Percentiles rank a stretch among this genome's conserved stretches.
Conservation (phyloP, 1,140 invertebrate genomes). For the Holcopasites calliopsidis region DNA sequence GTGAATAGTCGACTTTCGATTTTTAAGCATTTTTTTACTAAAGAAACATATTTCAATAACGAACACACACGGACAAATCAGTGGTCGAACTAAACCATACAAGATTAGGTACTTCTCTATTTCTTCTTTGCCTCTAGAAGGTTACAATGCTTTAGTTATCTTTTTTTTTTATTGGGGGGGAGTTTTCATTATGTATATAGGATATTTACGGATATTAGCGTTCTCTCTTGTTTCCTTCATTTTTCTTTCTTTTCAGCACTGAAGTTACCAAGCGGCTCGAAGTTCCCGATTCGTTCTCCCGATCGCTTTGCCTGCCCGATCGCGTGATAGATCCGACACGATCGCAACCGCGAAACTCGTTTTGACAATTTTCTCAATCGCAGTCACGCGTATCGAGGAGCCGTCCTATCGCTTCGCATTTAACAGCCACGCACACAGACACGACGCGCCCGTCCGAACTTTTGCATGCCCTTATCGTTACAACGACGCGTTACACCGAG, state of each 20-base stretch:
- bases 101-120: conserved; percentile 74
- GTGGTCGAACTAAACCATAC: conserved; percentile 74
- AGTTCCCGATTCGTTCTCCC: conserved; percentile 39
- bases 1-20: conserved; percentile 19
- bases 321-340: conserved; percentile 45
- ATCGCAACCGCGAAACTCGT: conserved; percentile 48
- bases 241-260: conserved; percentile 54
- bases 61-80: conserved; percentile 77
- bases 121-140: conserved; percentile 71
- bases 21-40: conserved; percentile 73
- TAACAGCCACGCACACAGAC: conserved; percentile 27
- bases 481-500: conserved; percentile 22
- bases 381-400: conserved; percentile 48
- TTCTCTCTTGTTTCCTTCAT: conserved; percentile 48
- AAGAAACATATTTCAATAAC: conserved; percentile 76
- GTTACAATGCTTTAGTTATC: conserved; percentile 73
- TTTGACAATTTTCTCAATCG: conserved; percentile 15
- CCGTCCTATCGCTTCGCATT: conserved; percentile 54
- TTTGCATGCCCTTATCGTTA: conserved; percentile 14
- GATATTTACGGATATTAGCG: conserved; percentile 72
- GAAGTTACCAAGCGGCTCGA: conserved; percentile 62
- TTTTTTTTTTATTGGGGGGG: conserved; percentile 59
- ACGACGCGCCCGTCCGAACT: conserved; percentile 19
- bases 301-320: conserved; percentile 47
- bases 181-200: conserved; percentile 72